Evolutionary conservation across 2,113 vertebrate genomes (phyloP).

Genomic region (Dasyurus viverrinus): DNA sequence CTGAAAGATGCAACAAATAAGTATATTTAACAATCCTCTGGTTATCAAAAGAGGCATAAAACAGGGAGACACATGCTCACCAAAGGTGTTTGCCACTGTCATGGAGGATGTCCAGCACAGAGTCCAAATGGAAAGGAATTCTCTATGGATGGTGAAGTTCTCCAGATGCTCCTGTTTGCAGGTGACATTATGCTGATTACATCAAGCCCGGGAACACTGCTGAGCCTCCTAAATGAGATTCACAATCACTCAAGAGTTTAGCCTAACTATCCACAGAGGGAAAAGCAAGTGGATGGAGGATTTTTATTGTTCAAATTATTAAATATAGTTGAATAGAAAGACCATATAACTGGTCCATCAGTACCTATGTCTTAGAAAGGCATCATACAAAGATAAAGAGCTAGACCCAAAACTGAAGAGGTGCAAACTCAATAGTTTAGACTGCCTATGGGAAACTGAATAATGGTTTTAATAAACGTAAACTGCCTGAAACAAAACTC

Average conservation of each 20-base stretch:
- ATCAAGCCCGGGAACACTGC: neutral
- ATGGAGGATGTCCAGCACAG: conserved; percentile 2
- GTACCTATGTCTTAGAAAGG: neutral
- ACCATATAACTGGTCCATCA: neutral
- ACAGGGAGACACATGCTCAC: neutral
- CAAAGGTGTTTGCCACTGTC: neutral
- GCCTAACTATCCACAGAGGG: neutral
- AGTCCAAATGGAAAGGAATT: conserved; percentile 4
- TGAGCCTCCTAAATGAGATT: conserved; percentile 4
- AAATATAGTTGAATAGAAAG: neutral
- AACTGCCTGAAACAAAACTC: neutral
- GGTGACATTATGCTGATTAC: neutral
- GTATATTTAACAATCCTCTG: neutral
- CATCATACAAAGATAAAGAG: neutral
- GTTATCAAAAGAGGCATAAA: neutral
- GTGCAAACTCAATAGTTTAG: neutral
- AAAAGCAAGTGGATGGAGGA: neutral
- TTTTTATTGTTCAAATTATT: neutral
- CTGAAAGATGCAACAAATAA: conserved; percentile 32
- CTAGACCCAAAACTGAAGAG: neutral
- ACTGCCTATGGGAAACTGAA: neutral
- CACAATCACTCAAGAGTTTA: conserved; percentile 4
- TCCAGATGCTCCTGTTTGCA: neutral
- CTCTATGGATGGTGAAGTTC: neutral
- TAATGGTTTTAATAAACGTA: neutral